Base-by-base conservation (phyloP, 2,113 vertebrate species). In the Herpetotheres cachinnans region DNA sequence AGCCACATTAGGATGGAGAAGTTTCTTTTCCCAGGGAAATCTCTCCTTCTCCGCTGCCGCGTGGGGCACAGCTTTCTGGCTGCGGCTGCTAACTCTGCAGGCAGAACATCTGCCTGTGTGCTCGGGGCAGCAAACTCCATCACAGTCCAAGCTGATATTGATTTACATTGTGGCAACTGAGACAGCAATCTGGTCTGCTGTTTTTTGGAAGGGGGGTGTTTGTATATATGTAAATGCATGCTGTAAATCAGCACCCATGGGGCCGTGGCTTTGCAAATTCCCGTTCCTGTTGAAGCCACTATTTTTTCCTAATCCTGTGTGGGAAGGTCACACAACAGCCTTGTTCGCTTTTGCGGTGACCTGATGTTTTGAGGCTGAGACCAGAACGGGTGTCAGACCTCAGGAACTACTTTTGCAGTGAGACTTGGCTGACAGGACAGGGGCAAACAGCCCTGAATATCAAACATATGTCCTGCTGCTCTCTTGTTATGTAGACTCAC, bases 231-330 rank as follows among this genome's bases (percentile, higher is more conserved):
- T 7, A 29, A 72, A 67, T 5, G 8, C 13, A 1, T 3, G 47
- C 66, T 69, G 49, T 34, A 55, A 89, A 69, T 13, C 22, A 24
- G 19, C 49, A 34, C 80, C 52, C 2, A 2, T 2, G 50, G 49
- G 78, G 36, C 13, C 0, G 0, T 16, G 47, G 47, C 47, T 58
- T 36, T 65, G 52, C 2, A 15, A 13, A 58, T 50, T 32, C n/a
- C 30, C 7, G 1, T 16, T 90, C 49, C 50, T 52, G 6, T 14
- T 42, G 30, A 70, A 84, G 34, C 5, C 34, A 3, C 40, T 21
- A 0, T 7, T 49, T 58, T 56, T 19, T 4, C 14, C 18, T 9
- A 5, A 22, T 14, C 27, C 34, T 40, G 11, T 2, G 17, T 40
- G 52, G 26, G 8, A 4, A 9, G 44, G 40, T 19, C 54, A 30